Evolutionary conservation across 2,113 vertebrate species (phyloP).

Genomic region (Ctenomys sociabilis): DNA sequence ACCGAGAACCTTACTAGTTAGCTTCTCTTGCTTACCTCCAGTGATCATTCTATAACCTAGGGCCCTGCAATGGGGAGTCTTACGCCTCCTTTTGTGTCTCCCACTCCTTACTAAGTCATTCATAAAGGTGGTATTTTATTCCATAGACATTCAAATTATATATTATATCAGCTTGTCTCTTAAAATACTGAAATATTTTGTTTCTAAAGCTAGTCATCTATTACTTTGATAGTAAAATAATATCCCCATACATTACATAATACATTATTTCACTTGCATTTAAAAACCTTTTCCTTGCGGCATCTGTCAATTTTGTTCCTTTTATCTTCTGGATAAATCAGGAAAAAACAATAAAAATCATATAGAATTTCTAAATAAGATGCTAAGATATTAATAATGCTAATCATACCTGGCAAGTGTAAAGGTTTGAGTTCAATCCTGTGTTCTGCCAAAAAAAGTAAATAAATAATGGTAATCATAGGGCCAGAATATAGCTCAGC

Average conservation of each 20-base stretch:
- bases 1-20: fast-evolving
- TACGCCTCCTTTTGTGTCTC: background rate
- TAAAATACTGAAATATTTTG: background rate
- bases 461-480: no score
- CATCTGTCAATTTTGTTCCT: background rate
- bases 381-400: no score
- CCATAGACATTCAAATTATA: background rate
- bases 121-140: background rate
- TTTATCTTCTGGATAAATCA: background rate
- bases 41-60: fast-evolving
- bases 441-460: no score
- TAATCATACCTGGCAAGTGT: no score
- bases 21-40: fast-evolving
- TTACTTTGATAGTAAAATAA: background rate
- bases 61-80: background rate
- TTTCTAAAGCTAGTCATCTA: background rate
- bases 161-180: background rate
- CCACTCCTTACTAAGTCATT: background rate
- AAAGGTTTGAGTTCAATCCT: no score
- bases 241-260: background rate
- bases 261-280: background rate
- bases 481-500: no score
- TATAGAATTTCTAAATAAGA: no score
- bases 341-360: no score
- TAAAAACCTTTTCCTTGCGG: background rate